Evolutionary conservation across 2,888 invertebrate species (phyloP), one percentile per base, ranked within the genome.

Genomic region (Euphydryas editha): DNA sequence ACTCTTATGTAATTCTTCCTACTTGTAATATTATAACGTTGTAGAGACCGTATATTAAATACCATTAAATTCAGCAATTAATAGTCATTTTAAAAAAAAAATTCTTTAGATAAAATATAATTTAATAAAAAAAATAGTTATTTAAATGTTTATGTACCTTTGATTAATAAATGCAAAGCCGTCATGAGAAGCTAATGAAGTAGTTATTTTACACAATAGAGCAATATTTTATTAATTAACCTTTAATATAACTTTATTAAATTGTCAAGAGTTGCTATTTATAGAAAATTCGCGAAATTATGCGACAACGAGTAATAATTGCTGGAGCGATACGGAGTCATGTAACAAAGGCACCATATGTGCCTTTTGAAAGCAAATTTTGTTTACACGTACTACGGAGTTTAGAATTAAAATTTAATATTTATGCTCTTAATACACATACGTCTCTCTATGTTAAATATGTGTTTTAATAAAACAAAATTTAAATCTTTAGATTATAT

Each of bases 351-450:
- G 62, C 57, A 42, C 62, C 62, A 63, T 63, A 47, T 63, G 62
- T 57, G 49, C 57, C 57, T 47, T 18, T 21, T n/a, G 62, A 63
- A 63, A 63, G 62, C 49, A 47, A 63, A 58, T 57, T 63, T 57
- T 63, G 62, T 63, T 62, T 47, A 57, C 62, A 47, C 47, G 13
- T 47, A 47, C 56, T 47, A 56, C 15, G 46, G 57, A 57, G 57
- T 57, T 58, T 37, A 37, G 47, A 62, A 62, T 62, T 62, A 62
- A 62, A 62, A 62, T 57, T 62, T 62, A 63, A 63, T 58, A 63
- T 63, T 63, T 49, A 57, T 24, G 24, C 30, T 57, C 21, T 58
- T 30, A 51, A 51, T 51, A 51, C 30, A 7, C 30, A 30, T 51
- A 47, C 47, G 47, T 18, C 20, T 47, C 20, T 13, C 11, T 15